Percentiles rank a stretch among this genome's conserved stretches.
These are phyloP conservation scores for Phania funesta DNA, from an alignment of 2,888 invertebrate species.

Conservation along the genomic window DNA sequence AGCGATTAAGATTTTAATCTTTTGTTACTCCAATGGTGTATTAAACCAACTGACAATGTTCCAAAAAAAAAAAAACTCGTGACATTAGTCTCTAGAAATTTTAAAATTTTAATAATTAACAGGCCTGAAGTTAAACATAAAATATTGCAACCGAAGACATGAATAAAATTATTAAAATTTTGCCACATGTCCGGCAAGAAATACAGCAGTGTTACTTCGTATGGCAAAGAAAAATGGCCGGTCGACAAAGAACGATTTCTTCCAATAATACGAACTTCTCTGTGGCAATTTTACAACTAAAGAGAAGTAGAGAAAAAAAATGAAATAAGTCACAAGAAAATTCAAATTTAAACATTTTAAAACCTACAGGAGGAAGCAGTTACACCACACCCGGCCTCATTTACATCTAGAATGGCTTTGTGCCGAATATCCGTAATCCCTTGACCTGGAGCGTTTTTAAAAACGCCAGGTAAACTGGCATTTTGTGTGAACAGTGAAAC, in stretches of 20 bases:
- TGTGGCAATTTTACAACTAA: slow-evolving; percentile 72
- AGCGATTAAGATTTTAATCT: too few relatives aligned
- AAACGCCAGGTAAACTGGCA: neutral
- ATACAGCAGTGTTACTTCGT: slow-evolving; percentile 70
- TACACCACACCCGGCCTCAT: neutral
- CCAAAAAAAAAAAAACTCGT: too few relatives aligned
- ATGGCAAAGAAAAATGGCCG: slow-evolving; percentile 78
- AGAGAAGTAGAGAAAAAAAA: slow-evolving; percentile 21
- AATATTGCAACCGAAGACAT: too few relatives aligned
- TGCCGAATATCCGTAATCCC: neutral
- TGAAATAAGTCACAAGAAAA: neutral
- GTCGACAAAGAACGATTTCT: slow-evolving; percentile 83
- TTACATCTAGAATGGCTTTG: neutral
- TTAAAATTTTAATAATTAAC: too few relatives aligned
- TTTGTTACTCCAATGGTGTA: too few relatives aligned
- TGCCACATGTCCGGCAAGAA: slow-evolving; percentile 73
- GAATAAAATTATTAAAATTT: too few relatives aligned
- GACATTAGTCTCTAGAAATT: too few relatives aligned
- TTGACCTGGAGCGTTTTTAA: neutral
- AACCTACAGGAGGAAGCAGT: neutral
- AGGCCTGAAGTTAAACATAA: too few relatives aligned
- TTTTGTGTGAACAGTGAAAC: neutral
- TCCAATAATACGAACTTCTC: slow-evolving; percentile 54
- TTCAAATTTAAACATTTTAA: neutral
- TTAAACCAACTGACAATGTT: too few relatives aligned